Base-by-base conservation (phyloP, 2,888 invertebrate species). In the Lasioglossum malachurum region DNA sequence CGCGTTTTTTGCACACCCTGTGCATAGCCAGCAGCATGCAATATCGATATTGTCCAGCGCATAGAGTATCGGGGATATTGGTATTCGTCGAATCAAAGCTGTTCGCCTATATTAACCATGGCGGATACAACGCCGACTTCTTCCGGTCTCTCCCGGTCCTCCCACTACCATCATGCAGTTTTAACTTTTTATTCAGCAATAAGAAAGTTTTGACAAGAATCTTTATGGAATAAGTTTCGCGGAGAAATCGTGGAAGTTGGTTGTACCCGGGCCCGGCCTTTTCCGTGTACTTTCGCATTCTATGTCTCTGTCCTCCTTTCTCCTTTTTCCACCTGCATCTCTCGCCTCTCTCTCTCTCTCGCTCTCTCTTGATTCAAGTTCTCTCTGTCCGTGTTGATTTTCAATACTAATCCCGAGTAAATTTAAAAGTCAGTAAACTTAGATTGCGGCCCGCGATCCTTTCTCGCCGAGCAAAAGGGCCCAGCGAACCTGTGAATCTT, bases 141-240 rank as follows among this genome's bases (percentile, higher is more conserved):
- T 73, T 64, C 79, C 41, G 38, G 67, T 35, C 46, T 49, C 72
- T 69, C 12, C n/a, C 38, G 64, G 44, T 31, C 5, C n/a, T 16
- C 60, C 73, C 7, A 31, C 64, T 64, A 7, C 35, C 67, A 64
- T 69, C 67, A 49, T 77, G 76, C 78, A 90, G 87, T 87, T 89
- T 91, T 90, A 88, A 90, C 89, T 91, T 92, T 93, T 92, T 92
- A 92, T 93, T 92, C 87, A 91, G 89, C 92, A 92, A 94, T 94
- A 94, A 94, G 90, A 93, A 94, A 94, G 92, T 93, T 94, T 92
- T 89, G 89, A 93, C 92, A 90, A 90, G 92, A 91, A 92, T 93
- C 93, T 92, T 93, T 92, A 92, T 92, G 92, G 92, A 92, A 92
- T 93, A 94, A 94, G 94, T 94, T 94, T 93, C 80, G 57, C 67